A percentile compares a stretch with the other conserved stretches of the same genome.
phyloP scores from a whole-genome alignment of 2,888 invertebrate genomes.

The Drosophila leonis region DNA sequence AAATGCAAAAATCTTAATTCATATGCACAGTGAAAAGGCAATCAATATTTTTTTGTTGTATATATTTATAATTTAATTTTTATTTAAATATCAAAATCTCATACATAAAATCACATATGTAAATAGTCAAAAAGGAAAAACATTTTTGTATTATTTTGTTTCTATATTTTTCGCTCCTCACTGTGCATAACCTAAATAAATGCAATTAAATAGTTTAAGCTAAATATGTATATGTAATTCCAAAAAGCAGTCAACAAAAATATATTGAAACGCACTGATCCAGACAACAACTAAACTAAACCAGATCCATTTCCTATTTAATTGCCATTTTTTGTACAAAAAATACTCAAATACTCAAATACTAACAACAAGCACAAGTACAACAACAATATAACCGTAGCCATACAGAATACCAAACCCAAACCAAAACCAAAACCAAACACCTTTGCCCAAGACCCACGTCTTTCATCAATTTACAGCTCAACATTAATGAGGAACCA shows the following conservation, averaged over 20 bases:
- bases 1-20: constrained; percentile 29
- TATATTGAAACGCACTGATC: background rate
- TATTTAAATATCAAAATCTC: background rate
- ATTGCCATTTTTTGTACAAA: constrained; percentile 45
- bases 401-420: constrained; percentile 10
- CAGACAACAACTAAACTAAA: constrained; percentile 14
- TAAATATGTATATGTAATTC: constrained; percentile 49
- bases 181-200: constrained; percentile 67
- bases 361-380: constrained; percentile 38
- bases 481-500: constrained; percentile 61
- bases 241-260: constrained; percentile 20
- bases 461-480: constrained; percentile 64
- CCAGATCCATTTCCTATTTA: constrained; percentile 49
- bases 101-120: background rate
- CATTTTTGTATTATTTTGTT: background rate
- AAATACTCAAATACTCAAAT: constrained; percentile 8
- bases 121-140: background rate
- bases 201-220: constrained; percentile 56
- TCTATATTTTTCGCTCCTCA: constrained; percentile 29
- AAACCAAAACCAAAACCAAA: constrained; percentile 18
- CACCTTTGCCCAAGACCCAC: constrained; percentile 54
- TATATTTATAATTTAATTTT: background rate
- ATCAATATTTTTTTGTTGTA: background rate
- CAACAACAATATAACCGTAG: constrained; percentile 24
- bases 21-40: constrained; percentile 55